Evolutionary conservation across 1,140 invertebrate species (phyloP).

Genomic region (Tetraneura akinire): DNA sequence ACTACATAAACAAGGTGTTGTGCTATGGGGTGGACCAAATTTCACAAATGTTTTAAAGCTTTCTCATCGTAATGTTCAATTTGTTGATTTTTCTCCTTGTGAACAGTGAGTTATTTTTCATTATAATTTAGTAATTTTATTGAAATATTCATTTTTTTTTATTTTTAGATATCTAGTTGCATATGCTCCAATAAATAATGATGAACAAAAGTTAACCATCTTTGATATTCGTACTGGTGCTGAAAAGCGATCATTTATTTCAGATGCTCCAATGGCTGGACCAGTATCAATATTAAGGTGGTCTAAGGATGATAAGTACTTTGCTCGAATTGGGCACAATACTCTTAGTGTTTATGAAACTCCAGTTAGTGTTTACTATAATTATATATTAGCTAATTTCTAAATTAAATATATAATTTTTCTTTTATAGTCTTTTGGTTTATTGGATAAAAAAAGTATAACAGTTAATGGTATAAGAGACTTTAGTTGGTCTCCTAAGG

Average conservation of each 20-base stretch:
- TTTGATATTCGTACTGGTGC: constrained; percentile 93
- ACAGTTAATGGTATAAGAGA: constrained; percentile 90
- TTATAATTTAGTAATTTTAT: constrained; percentile 18
- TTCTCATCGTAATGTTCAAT: constrained; percentile 86
- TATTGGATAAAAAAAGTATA: constrained; percentile 92
- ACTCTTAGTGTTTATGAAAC: constrained; percentile 94
- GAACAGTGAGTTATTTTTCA: constrained; percentile 72
- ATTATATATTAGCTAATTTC: neutral
- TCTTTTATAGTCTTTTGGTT: constrained; percentile 77
- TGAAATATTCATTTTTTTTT: constrained; percentile 36
- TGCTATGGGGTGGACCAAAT: constrained; percentile 93
- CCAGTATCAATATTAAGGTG: constrained; percentile 90
- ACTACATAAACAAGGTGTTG: constrained; percentile 92
- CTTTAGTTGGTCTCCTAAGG: constrained; percentile 97
- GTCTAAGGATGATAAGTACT: constrained; percentile 96
- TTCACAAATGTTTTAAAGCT: constrained; percentile 92
- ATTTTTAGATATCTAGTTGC: constrained; percentile 82
- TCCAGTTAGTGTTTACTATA: constrained; percentile 64
- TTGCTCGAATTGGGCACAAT: constrained; percentile 84
- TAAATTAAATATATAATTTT: constrained; percentile 39
- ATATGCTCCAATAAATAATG: constrained; percentile 77
- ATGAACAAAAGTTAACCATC: constrained; percentile 76
- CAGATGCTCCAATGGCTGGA: constrained; percentile 69
- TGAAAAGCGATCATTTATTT: constrained; percentile 87
- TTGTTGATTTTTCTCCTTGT: constrained; percentile 96